Base-by-base conservation (phyloP, 2,888 invertebrate genomes). In the Cantharis rufa region DNA sequence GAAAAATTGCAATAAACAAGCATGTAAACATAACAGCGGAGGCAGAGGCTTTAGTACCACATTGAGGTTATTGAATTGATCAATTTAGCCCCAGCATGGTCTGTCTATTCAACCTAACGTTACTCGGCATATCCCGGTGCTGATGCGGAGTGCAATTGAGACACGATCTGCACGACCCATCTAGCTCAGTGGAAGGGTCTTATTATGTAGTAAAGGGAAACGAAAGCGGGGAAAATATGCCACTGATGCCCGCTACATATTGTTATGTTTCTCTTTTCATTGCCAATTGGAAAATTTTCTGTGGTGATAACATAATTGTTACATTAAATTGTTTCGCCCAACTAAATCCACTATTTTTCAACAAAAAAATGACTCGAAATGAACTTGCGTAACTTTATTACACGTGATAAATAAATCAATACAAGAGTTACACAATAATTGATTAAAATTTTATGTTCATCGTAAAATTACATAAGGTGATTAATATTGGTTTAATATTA, bases 41-140 rank as follows among this genome's bases (percentile, higher is more conserved):
- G 86, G 86, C 86, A 83, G 86, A 85, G 86, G 85, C 85, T 85
- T 87, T 86, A 87, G 84, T 86, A 82, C 85, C 86, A 87, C 87
- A 86, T 87, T 87, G 87, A 82, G 88, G 88, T 88, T 88, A 88
- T 88, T 88, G 88, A 88, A 88, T 88, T 87, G 88, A 88, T 88
- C 88, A 88, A 88, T 88, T 88, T 86, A 85, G 86, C 83, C 86
- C 84, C 86, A 85, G 86, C 86, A 87, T 86, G 87, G 87, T 83
- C 86, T 85, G 87, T 83, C 86, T 85, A 85, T 87, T 87, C 84
- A 84, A 84, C 84, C 85, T 83, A 84, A 81, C 80, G 83, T 80
- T 81, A 83, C 81, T 83, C 80, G 81, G 78, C 75, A 78, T 80
- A 80, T 78, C 78, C 78, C 79, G 76, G 77, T 81, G 79, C 80